Base-by-base conservation (phyloP, 2,113 vertebrate genomes). In the Peucedramus taeniatus region DNA sequence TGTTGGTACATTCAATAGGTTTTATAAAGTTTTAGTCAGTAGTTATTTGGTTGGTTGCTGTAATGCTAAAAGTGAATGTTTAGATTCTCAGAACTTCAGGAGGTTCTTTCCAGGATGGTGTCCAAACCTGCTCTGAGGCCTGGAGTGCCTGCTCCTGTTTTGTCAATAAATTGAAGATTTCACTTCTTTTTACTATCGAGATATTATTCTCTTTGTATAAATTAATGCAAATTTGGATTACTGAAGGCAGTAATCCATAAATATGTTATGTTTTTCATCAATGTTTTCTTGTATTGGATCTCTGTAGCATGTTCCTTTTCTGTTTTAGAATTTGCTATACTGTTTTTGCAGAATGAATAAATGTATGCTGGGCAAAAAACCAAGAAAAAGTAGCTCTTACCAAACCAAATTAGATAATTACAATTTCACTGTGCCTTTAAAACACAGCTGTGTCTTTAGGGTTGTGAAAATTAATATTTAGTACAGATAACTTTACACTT, bases 391-490 rank as follows among this genome's bases (percentile, higher is more conserved):
- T 81, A 96, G 42, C 60, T 93, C 35, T 87, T 85, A 84, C 91
- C 60, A 94, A 95, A 60, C 85, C 90, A 81, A 94, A 96, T 72
- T 92, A 91, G 85, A 74, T 86, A 89, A 88, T 81, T 90, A 79
- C 24, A 44, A 94, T 97, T 97, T 86, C 91, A 60, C 74, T 57
- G 7, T 82, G 35, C 79, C 88, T 96, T 95, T 92, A 93, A 93
- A 88, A 51, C 69, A 70, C 54, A 93, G 72, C 75, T 95, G 56
- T 96, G 94, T 93, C 70, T 59, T 90, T 79, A 92, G 74, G 68
- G 51, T 63, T 78, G 83, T 93, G 76, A 88, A 89, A 92, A 93
- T 75, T 92, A 93, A 63, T 94, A 79, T 90, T 84, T 95, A 63
- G 75, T 91, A 63, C 44, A 83, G 68, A 72, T 72, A 60, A 75